Base-by-base conservation (phyloP, 1,140 invertebrate species). In the Pectinophora gossypiella region DNA sequence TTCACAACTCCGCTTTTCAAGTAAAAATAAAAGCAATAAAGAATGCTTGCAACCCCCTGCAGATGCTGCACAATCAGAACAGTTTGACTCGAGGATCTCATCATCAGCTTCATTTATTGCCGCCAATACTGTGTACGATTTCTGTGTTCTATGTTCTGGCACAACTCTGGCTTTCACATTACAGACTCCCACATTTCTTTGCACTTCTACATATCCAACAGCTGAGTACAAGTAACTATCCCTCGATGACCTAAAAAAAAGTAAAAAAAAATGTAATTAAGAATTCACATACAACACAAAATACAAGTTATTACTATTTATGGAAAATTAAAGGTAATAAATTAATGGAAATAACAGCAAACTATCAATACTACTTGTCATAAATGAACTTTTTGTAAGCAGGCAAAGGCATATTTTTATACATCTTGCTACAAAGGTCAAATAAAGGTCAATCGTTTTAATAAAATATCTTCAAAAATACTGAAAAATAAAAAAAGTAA, bases 21-120 rank as follows among this genome's bases (percentile, higher is more conserved):
- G 13, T 47, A 46, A 55, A 10, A 49, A 32, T 15, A 38, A 2
- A 16, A 55, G 19, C 10, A 43, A 36, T 7, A 55, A 19, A 10
- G 47, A 21, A 22, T 55, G 53, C 13, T 55, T 55, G 9, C 53
- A 55, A 2, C 53, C 53, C 64, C 62, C 68, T 54, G 19, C 12
- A 12, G 59, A 50, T 35, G 65, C 68, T 12, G 68, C 55, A 54
- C 72, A 72, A 35, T 72, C 62, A 21, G 66, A 13, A 47, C 72
- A 75, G n/a, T 43, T 32, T 38, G 52, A 36, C 16, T 48, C 23
- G 7, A 54, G 9, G 19, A 67, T 52, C 20, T 21, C 21, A 45
- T 70, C 61, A 4, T 60, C 48, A 38, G 36, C 51, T 54, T 67
- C 59, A 54, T 72, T 59, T 51, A 35, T 61, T 51, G 10, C 36